These are phyloP conservation scores for Rafetus swinhoei DNA, from an alignment of 2,113 vertebrate genomes.

Conservation along the genomic window DNA sequence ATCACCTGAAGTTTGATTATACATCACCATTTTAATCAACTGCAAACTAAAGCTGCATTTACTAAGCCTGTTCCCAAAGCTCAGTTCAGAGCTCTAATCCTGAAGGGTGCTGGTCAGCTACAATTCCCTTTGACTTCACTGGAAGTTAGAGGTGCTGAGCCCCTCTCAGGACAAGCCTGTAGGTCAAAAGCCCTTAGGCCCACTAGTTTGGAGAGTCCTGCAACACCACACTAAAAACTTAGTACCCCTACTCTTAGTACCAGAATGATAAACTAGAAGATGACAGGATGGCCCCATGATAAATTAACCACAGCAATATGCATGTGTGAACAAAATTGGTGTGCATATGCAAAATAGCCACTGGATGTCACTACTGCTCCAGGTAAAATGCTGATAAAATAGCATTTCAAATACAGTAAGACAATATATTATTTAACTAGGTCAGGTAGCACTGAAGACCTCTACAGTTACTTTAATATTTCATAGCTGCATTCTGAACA, in stretches of 20 bases:
- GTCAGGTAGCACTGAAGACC: neutral
- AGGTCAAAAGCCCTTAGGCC: neutral
- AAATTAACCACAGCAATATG: neutral
- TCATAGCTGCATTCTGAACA: neutral
- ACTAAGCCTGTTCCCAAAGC: neutral
- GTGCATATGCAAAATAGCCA: constrained; percentile 9
- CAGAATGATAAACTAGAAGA: neutral
- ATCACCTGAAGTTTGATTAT: neutral
- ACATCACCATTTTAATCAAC: neutral
- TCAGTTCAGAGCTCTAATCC: neutral
- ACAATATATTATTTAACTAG: neutral
- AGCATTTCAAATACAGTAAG: neutral
- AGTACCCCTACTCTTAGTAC: neutral
- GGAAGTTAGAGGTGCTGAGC: neutral
- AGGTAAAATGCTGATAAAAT: neutral
- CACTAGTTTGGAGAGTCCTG: neutral
- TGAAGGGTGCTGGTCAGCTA: neutral
- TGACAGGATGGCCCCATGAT: neutral
- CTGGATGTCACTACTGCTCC: constrained; percentile 23
- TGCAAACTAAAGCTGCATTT: neutral
- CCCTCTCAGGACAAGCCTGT: neutral
- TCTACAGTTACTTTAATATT: neutral
- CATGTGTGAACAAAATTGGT: neutral
- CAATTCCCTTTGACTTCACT: neutral
- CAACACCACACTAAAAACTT: neutral